phyloP scores from a whole-genome alignment of 2,888 invertebrate genomes.

The Embidobia sp. region DNA sequence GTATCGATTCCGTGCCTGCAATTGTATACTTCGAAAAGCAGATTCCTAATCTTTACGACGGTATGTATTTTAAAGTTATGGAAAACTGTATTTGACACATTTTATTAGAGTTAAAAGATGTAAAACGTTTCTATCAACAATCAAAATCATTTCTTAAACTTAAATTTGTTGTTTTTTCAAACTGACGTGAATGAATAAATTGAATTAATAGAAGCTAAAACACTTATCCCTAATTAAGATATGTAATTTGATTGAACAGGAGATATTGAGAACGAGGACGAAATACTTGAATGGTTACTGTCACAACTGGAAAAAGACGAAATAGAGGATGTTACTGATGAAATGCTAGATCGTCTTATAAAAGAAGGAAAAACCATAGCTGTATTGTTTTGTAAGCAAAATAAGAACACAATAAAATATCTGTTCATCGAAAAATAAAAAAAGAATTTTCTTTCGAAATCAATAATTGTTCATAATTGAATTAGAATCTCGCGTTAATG shows the following conservation, averaged over 20 bases:
- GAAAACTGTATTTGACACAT: no score
- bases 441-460: no score
- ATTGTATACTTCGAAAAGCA: slow-evolving; percentile 97
- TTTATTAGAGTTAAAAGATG: no score
- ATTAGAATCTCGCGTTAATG: no score
- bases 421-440: no score
- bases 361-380: slow-evolving; percentile 94
- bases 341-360: slow-evolving; percentile 94
- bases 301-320: slow-evolving; percentile 95
- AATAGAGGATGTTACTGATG: slow-evolving; percentile 97
- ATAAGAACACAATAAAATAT: neutral
- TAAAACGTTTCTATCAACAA: no score
- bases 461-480: no score
- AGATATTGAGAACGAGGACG: slow-evolving; percentile 93
- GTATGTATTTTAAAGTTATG: slow-evolving; percentile 79
- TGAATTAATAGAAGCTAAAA: no score
- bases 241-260: slow-evolving; percentile 81
- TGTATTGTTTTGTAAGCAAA: slow-evolving; percentile 92
- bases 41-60: slow-evolving; percentile 95
- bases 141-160: no score
- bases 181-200: no score
- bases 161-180: no score
- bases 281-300: slow-evolving; percentile 93
- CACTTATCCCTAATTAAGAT: no score
- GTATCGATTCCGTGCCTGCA: slow-evolving; percentile 90